A percentile compares a stretch with the other conserved stretches of the same genome.
phyloP scores from a whole-genome alignment of 1,140 invertebrate species.

The Atta cephalotes region DNA sequence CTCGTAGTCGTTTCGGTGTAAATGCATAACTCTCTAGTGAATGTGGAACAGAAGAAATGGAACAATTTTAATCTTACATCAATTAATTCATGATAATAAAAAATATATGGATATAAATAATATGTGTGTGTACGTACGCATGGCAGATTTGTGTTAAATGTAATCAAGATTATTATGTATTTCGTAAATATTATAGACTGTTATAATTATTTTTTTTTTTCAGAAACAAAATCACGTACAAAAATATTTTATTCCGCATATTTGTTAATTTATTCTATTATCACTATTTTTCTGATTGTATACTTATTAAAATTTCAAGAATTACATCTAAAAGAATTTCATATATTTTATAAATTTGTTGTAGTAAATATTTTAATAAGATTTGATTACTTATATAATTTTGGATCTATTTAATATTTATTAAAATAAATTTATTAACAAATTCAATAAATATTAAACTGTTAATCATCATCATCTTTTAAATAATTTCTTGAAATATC shows the following conservation, averaged over 20 bases:
- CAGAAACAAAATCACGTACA: not conserved
- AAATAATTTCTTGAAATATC: not conserved
- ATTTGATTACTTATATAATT: no score
- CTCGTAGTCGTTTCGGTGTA: not conserved
- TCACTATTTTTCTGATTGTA: not conserved
- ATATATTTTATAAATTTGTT: no score
- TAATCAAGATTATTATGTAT: not conserved
- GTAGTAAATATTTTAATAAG: not conserved
- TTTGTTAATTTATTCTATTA: not conserved
- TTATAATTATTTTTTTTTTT: not conserved
- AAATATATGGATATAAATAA: not conserved
- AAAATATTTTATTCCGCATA: not conserved
- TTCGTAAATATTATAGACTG: no score
- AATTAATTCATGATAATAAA: conserved; percentile 9
- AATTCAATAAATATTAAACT: not conserved
- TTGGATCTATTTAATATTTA: not conserved
- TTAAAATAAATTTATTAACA: no score
- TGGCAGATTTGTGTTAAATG: not conserved
- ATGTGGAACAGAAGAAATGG: not conserved
- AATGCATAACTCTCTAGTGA: not conserved
- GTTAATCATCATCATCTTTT: not conserved
- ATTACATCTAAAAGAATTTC: not conserved
- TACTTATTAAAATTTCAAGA: not conserved
- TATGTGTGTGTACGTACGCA: not conserved
- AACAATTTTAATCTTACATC: not conserved